Evolutionary conservation across 2,888 invertebrate species (phyloP).

Genomic region (Dascillus cervinus): DNA sequence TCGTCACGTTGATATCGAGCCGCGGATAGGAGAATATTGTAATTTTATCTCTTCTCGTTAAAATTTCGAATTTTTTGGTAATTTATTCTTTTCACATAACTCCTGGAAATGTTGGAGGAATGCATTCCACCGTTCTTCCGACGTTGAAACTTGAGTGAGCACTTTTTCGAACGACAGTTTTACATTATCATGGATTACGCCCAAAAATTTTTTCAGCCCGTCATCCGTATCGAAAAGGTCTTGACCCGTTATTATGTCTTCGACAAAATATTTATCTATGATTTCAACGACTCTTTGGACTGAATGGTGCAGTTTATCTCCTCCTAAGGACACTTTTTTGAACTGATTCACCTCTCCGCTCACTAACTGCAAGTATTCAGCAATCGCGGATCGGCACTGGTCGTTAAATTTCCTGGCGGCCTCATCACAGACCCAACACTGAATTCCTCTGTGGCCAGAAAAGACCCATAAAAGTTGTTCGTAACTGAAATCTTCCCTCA

Average conservation of each 20-base stretch:
- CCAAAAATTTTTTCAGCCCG: slow-evolving; percentile 60
- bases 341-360: slow-evolving; percentile 64
- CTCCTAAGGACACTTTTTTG: slow-evolving; percentile 65
- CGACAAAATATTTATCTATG: slow-evolving; percentile 68
- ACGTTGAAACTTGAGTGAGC: slow-evolving; percentile 44
- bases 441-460: slow-evolving; percentile 95
- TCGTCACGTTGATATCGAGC: slow-evolving; percentile 92
- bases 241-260: slow-evolving; percentile 73
- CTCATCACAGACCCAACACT: slow-evolving; percentile 97
- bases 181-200: slow-evolving; percentile 59
- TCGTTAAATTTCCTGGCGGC: slow-evolving; percentile 70
- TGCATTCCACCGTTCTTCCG: slow-evolving; percentile 59
- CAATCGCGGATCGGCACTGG: slow-evolving; percentile 69
- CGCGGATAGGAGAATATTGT: slow-evolving; percentile 88
- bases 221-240: slow-evolving; percentile 70
- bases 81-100: slow-evolving; percentile 44
- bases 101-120: slow-evolving; percentile 52
- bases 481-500: slow-evolving; percentile 97
- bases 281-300: slow-evolving; percentile 53
- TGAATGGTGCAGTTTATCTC: slow-evolving; percentile 71
- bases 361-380: slow-evolving; percentile 78
- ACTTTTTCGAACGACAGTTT: slow-evolving; percentile 28
- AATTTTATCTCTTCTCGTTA: slow-evolving; percentile 82
- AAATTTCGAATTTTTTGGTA: slow-evolving; percentile 47
- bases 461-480: slow-evolving; percentile 93